phyloP scores from a whole-genome alignment of 30 jellyfish, hydroid and myxozoan genomes.

The Hydractinia echinata region DNA sequence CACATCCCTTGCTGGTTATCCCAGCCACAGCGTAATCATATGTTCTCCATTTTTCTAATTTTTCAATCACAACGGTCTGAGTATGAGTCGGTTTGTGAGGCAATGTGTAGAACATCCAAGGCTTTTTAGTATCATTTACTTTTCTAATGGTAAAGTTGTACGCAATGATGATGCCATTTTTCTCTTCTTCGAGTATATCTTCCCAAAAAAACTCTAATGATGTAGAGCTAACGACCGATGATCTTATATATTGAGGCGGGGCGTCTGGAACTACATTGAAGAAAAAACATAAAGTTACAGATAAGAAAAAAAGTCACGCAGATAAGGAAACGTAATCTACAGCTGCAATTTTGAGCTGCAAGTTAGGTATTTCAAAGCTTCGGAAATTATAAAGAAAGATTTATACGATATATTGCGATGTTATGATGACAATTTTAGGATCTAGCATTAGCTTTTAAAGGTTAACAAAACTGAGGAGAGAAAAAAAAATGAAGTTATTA shows the following conservation, averaged over 20 bases:
- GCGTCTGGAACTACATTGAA: background rate
- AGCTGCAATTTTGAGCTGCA: too few species aligned
- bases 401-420: too few species aligned
- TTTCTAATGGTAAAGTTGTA: background rate
- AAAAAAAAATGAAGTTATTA: too few species aligned
- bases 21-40: conserved; percentile 5
- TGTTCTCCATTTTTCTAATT: background rate
- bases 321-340: too few species aligned
- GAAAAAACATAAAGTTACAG: background rate
- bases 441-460: too few species aligned
- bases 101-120: background rate
- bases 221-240: background rate
- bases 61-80: background rate
- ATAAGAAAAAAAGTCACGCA: too few species aligned
- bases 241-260: background rate
- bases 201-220: background rate
- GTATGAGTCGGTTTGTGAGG: background rate
- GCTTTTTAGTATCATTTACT: background rate
- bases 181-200: background rate
- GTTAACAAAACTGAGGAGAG: too few species aligned
- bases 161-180: background rate
- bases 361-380: too few species aligned
- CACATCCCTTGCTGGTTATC: background rate
- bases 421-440: too few species aligned
- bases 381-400: too few species aligned